Evolutionary conservation across 2,113 vertebrate genomes (phyloP), one percentile per base, ranked within the genome.

Genomic region (Triplophysa tibetana): DNA sequence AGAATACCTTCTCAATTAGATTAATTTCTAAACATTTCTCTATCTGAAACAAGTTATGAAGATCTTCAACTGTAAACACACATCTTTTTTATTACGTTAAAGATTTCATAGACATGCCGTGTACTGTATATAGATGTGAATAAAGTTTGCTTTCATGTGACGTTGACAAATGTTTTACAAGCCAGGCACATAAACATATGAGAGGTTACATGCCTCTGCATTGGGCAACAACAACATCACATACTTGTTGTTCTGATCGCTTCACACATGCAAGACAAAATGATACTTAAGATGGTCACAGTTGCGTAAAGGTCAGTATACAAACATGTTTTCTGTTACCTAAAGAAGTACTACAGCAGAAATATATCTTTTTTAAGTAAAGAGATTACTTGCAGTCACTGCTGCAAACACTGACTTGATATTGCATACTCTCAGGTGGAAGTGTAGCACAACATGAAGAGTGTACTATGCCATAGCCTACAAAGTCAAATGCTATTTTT

Each of bases 251-350:
- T 67, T 69, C 1, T 4, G 43, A 45, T 45, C 60, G 70, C 63
- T 78, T 17, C 65, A 75, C 19, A 26, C 54, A 73, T 65, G 60
- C 24, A 43, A 14, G 13, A 16, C 12, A 33, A 68, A 81, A 85
- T 73, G 58, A 83, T 70, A 43, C 21, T 75, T 81, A 86, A 86
- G 82, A 77, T 77, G 43, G 43, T 65, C 63, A 61, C 43, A 78
- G 72, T 74, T 77, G 66, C 64, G 26, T 17, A 48, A 85, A 87
- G 83, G 85, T 75, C 85, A 85, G 65, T 52, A 72, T 78, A 12
- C 56, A 52, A 33, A 12, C 2, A 54, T 8, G 29, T 24, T 23
- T 48, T 3, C 41, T 2, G 1, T 14, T 12, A 38, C 17, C 54
- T 73, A 45, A 56, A 41, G 2, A 38, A 52, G 16, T 60, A 38